A percentile compares a stretch with the other conserved stretches of the same genome.
Evolutionary conservation across 2,888 invertebrate species (phyloP).

Genomic region (Netelia inedita): DNA sequence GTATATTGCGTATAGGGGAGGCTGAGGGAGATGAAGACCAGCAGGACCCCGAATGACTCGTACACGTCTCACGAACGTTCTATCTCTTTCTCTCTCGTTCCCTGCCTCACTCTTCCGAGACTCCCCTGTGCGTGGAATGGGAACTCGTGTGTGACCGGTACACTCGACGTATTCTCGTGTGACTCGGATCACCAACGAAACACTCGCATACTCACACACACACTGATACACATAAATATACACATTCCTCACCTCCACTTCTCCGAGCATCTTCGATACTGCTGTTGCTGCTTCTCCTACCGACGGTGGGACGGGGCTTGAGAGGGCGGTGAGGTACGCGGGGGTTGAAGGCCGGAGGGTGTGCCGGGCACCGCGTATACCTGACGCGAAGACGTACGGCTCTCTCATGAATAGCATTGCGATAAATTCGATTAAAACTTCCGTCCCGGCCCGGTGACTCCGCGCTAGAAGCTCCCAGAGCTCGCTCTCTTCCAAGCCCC

Average conservation of each 20-base stretch:
- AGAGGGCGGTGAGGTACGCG: background rate
- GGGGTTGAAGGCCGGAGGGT: conserved; percentile 66
- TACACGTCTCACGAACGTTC: conserved; percentile 40
- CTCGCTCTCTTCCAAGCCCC: conserved; percentile 69
- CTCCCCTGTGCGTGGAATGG: conserved; percentile 35
- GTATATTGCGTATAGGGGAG: background rate
- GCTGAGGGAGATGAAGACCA: conserved; percentile 6
- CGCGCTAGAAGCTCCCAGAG: conserved; percentile 68
- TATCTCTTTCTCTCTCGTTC: conserved; percentile 3
- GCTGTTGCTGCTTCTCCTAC: conserved; percentile 37
- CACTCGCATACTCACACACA: conserved; percentile 23
- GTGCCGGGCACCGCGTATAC: conserved; percentile 75
- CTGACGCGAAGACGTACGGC: conserved; percentile 82
- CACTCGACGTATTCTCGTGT: conserved; percentile 53
- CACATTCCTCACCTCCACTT: conserved; percentile 7
- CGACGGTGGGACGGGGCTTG: conserved; percentile 60
- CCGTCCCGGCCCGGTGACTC: conserved; percentile 77
- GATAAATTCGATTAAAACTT: conserved; percentile 85
- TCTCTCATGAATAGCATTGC: conserved; percentile 84
- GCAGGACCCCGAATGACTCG: conserved; percentile 26
- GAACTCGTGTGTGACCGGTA: conserved; percentile 69
- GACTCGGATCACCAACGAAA: conserved; percentile 51
- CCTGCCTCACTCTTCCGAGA: conserved; percentile 6
- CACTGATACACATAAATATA: conserved; percentile 33
- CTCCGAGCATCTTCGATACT: conserved; percentile 12